These are phyloP conservation scores for Mormyrus hasselquistii DNA, from an alignment of 2,797 vertebrate genomes.

Conservation along the genomic window DNA sequence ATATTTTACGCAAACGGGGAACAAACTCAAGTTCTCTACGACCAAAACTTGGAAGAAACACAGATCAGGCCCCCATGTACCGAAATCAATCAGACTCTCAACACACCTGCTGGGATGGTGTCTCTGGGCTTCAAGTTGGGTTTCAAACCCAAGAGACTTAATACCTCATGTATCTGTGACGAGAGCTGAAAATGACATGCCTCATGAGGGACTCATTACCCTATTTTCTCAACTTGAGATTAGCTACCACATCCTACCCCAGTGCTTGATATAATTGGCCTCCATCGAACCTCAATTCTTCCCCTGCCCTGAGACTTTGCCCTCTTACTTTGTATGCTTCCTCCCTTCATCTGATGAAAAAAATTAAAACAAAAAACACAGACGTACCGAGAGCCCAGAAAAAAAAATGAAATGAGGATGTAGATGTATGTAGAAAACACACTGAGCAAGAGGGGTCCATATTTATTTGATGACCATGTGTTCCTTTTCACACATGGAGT, in stretches of 20 bases:
- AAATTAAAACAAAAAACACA: not conserved
- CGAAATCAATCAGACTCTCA: not conserved
- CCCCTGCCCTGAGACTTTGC: not conserved
- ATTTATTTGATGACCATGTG: not conserved
- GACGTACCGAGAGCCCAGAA: not conserved
- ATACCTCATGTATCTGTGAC: not conserved
- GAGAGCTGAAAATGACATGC: not conserved
- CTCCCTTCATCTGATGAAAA: not conserved
- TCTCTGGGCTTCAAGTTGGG: not conserved
- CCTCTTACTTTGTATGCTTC: not conserved
- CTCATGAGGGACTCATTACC: slow-evolving; percentile 1
- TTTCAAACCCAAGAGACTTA: not conserved
- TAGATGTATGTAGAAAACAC: not conserved
- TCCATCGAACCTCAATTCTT: not conserved
- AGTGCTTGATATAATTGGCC: not conserved
- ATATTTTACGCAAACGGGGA: not conserved
- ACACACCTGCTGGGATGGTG: not conserved
- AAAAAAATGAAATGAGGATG: not conserved
- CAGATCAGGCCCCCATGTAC: not conserved
- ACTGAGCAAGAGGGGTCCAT: not conserved
- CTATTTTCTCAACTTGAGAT: not conserved
- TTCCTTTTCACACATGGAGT: not conserved
- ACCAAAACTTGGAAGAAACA: not conserved
- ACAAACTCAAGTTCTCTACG: not conserved
- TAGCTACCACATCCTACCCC: not conserved